Percentiles rank a stretch among this genome's conserved stretches.
These are phyloP conservation scores for Cichladusa arquata DNA, from an alignment of 2,113 vertebrate genomes.

Conservation along the genomic window DNA sequence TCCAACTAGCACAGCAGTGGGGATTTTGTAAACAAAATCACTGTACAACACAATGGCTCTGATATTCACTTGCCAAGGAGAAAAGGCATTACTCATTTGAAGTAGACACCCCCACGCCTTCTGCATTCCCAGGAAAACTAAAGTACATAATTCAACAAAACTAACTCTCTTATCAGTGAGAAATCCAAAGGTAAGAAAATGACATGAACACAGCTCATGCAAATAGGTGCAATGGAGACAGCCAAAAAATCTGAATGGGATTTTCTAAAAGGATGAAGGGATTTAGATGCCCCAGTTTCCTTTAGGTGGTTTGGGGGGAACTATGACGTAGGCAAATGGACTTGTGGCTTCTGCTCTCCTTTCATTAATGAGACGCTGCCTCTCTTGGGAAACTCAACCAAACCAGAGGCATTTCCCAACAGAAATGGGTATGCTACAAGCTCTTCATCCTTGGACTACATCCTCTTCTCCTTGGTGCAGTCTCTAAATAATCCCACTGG, in stretches of 20 bases:
- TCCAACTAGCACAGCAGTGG: background rate
- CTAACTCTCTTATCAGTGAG: background rate
- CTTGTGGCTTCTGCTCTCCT: background rate
- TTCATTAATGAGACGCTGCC: background rate
- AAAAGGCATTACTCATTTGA: background rate
- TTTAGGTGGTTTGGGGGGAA: background rate
- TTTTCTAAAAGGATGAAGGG: background rate
- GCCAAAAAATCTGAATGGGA: background rate
- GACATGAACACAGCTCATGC: background rate
- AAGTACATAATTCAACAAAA: background rate
- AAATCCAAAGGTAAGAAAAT: background rate
- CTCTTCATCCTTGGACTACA: background rate
- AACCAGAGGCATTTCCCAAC: rapidly evolving
- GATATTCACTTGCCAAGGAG: background rate
- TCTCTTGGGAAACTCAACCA: background rate
- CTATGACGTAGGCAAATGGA: background rate
- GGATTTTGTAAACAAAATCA: background rate
- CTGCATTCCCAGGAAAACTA: background rate
- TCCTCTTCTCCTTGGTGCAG: background rate
- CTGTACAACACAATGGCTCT: background rate
- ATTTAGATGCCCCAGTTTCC: background rate
- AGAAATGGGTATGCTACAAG: background rate
- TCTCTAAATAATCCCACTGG: background rate
- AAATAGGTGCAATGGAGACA: background rate
- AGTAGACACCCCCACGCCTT: background rate